A percentile compares a stretch with the other conserved stretches of the same genome.
phyloP scores from a whole-genome alignment of 2,113 vertebrate species.

The Cyanoderma ruficeps region DNA sequence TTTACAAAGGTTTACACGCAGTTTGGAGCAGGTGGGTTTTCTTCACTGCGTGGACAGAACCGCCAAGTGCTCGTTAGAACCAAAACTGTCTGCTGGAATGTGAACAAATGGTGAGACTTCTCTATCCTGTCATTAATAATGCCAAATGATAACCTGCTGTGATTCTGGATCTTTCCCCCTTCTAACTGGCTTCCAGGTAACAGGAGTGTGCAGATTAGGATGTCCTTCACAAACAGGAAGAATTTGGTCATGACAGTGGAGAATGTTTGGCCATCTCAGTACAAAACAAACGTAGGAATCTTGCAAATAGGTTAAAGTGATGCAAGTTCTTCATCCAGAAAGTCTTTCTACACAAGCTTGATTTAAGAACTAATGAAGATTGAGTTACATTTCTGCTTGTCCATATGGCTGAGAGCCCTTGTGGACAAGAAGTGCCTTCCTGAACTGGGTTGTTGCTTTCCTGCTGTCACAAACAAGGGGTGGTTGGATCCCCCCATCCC shows the following conservation, averaged over 20 bases:
- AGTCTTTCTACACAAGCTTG: background rate
- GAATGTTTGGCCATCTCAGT: constrained; percentile 16
- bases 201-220: background rate
- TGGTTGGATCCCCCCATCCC: background rate
- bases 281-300: constrained; percentile 12
- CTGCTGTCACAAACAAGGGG: background rate
- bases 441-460: background rate
- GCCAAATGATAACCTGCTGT: background rate
- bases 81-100: constrained; percentile 43
- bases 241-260: constrained; percentile 47
- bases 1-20: background rate
- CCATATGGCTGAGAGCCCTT: background rate
- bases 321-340: background rate
- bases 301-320: background rate
- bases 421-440: background rate
- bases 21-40: constrained; percentile 16
- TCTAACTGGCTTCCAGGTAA: constrained; percentile 49
- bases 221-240: background rate
- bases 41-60: background rate
- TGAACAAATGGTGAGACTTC: background rate
- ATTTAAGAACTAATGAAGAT: background rate
- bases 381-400: background rate
- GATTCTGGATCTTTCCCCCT: constrained; percentile 15
- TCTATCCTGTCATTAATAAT: background rate
- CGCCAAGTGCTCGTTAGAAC: background rate